Evolutionary conservation across 2,888 invertebrate species (phyloP).

Genomic region (Ochlodes sylvanus): DNA sequence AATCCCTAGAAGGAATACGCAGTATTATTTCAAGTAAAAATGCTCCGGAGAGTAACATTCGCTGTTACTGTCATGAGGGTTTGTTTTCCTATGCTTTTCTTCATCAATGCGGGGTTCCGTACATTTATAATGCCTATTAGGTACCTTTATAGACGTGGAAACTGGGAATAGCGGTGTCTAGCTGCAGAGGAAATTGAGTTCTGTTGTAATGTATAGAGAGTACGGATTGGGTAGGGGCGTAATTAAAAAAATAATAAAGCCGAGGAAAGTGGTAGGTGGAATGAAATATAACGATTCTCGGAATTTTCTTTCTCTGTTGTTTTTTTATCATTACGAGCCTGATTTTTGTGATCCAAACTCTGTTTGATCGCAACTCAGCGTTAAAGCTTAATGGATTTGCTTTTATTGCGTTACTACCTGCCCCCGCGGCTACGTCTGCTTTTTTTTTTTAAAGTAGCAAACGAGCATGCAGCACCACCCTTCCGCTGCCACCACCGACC

Average conservation of each 20-base stretch:
- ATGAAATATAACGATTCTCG: constrained; percentile 30
- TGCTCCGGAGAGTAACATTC: constrained; percentile 57
- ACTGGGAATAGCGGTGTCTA: background rate
- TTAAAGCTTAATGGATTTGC: constrained; percentile 7
- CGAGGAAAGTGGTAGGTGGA: constrained; percentile 18
- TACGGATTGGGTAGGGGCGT: constrained; percentile 17
- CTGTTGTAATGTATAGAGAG: constrained; percentile 15
- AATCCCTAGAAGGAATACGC: constrained; percentile 47
- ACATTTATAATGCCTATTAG: constrained; percentile 37
- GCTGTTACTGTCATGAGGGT: constrained; percentile 55
- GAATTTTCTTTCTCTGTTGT: constrained; percentile 28
- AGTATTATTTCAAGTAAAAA: constrained; percentile 57
- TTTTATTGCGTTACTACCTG: background rate
- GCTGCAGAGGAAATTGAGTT: constrained; percentile 29
- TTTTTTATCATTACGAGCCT: constrained; percentile 24
- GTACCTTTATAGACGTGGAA: constrained; percentile 38
- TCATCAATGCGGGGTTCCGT: constrained; percentile 35
- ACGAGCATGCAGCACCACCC: too few relatives aligned
- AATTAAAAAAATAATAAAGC: constrained; percentile 39
- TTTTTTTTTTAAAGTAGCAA: too few relatives aligned
- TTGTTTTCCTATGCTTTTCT: constrained; percentile 49
- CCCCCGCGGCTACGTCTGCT: too few relatives aligned
- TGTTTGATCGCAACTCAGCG: background rate
- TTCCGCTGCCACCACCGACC: too few relatives aligned
- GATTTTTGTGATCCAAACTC: background rate